Percentiles rank a stretch among this genome's conserved stretches.
These are phyloP conservation scores for Numida meleagris DNA, from an alignment of 2,113 vertebrate genomes.

Conservation along the genomic window DNA sequence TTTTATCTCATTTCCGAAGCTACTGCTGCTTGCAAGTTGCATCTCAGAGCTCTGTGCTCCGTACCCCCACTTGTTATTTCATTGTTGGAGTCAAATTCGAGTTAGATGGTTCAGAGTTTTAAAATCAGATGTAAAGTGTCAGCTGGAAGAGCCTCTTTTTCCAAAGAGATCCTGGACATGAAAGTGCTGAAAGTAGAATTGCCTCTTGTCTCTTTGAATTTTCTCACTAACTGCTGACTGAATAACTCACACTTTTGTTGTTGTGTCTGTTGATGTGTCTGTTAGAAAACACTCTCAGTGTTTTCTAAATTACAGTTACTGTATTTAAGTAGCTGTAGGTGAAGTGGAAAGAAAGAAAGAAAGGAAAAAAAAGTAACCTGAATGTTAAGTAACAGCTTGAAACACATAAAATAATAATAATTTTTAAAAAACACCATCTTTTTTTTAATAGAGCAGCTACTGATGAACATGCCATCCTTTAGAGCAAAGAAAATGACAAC, in stretches of 20 bases:
- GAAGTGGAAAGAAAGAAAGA: not conserved
- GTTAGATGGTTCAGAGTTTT: not conserved
- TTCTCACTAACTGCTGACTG: not conserved
- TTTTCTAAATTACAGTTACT: not conserved
- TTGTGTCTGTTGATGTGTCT: not conserved
- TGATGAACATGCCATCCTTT: not conserved
- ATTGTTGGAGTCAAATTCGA: not conserved
- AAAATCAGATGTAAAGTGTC: not conserved
- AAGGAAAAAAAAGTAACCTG: not conserved
- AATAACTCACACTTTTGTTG: not conserved
- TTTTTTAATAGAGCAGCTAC: not conserved
- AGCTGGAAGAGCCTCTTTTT: not conserved
- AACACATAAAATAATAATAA: not conserved
- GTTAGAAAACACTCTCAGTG: not conserved
- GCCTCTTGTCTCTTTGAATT: not conserved
- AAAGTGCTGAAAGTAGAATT: not conserved
- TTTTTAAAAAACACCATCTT: no score
- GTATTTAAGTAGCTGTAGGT: not conserved
- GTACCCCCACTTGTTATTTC: not conserved
- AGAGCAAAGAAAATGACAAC: not conserved
- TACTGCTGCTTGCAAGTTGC: not conserved
- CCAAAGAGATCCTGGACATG: not conserved
- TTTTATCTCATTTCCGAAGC: slow-evolving; percentile 21
- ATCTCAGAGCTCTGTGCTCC: not conserved
- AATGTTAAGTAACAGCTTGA: not conserved